A percentile compares a stretch with the other conserved stretches of the same genome.
Evolutionary conservation across 1,140 invertebrate genomes (phyloP).

Genomic region (Triops cancriformis): DNA sequence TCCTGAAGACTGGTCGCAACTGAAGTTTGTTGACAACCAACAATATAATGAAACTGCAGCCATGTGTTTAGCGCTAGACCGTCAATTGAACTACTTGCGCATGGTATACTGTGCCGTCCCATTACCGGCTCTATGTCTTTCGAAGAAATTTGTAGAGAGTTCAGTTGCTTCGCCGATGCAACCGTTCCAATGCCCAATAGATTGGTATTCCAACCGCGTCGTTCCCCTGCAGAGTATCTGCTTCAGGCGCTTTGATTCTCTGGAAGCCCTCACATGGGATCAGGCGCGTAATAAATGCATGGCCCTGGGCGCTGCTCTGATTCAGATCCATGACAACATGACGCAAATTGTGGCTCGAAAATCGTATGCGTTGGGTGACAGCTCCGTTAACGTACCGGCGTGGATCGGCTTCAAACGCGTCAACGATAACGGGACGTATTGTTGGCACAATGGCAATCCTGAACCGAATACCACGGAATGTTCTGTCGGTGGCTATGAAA

Average conservation of each 20-base stretch:
- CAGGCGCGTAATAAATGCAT: not conserved
- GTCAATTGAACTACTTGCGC: not conserved
- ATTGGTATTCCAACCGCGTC: not conserved
- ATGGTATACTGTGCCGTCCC: not conserved
- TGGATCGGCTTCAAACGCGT: not conserved
- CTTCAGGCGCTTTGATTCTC: not conserved
- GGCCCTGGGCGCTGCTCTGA: not conserved
- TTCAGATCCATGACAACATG: not conserved
- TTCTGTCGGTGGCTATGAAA: not conserved
- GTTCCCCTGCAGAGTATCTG: not conserved
- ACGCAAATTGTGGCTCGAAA: not conserved
- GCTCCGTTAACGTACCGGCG: not conserved
- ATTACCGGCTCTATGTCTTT: not conserved
- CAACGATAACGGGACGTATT: not conserved
- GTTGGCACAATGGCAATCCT: not conserved
- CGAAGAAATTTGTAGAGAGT: not conserved
- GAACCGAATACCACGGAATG: not conserved
- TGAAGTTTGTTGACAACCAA: not conserved
- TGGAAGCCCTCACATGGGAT: not conserved
- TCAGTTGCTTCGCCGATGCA: not conserved
- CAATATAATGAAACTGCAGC: not conserved
- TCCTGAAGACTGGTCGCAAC: not conserved
- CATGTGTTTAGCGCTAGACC: not conserved
- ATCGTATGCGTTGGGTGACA: not conserved
- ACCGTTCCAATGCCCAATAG: not conserved